phyloP scores from a whole-genome alignment of 2,797 vertebrate species.

The Psittacula echo region DNA sequence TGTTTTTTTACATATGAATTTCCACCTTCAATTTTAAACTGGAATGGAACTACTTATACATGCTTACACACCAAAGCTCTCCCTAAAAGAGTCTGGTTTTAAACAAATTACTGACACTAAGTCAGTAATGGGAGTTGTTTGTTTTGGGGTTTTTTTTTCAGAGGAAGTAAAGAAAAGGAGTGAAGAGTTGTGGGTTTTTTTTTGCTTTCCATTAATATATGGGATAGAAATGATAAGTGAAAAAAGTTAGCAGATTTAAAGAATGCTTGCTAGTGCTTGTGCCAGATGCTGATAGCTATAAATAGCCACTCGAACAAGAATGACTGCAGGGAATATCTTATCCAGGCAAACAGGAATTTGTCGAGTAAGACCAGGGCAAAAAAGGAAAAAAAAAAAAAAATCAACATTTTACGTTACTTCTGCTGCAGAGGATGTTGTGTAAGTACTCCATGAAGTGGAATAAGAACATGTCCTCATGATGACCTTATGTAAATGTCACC shows the following conservation, averaged over 20 bases:
- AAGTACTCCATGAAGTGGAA: not conserved
- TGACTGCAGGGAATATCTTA: constrained; percentile 1
- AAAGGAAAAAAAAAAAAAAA: not conserved
- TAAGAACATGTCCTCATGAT: not conserved
- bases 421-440: not conserved
- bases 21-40: not conserved
- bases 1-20: not conserved
- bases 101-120: not conserved
- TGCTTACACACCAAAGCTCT: not conserved
- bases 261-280: not conserved
- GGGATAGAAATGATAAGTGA: not conserved
- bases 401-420: not conserved
- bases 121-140: too few species aligned
- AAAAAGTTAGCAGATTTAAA: constrained; percentile 11
- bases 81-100: not conserved
- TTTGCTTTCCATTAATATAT: constrained; percentile 1
- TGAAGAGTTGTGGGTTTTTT: not conserved
- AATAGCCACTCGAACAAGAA: constrained; percentile 4
- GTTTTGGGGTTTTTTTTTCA: not conserved
- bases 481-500: constrained; percentile 28
- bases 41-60: not conserved
- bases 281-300: constrained; percentile 54
- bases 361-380: not conserved
- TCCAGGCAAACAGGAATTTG: constrained; percentile 4
- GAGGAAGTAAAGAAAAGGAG: not conserved